Percentiles rank a stretch among this genome's conserved stretches.
These are phyloP conservation scores for Dicycla oo DNA, from an alignment of 2,888 invertebrate species.

Conservation along the genomic window DNA sequence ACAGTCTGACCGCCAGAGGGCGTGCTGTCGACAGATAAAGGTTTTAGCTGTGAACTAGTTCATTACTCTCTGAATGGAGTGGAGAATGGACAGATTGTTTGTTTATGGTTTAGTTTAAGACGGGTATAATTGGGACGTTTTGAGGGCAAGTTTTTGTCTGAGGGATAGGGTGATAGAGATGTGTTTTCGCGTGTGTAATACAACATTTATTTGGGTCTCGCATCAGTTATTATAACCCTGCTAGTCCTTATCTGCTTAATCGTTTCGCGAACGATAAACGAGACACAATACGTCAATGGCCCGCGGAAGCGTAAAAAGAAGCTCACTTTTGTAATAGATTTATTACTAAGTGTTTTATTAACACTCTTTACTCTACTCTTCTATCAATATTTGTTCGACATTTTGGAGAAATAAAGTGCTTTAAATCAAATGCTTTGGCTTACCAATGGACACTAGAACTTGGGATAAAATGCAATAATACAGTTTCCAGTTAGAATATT, in stretches of 20 bases:
- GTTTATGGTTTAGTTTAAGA: slow-evolving; percentile 46
- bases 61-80: slow-evolving; percentile 57
- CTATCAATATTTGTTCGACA: not conserved
- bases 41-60: slow-evolving; percentile 63
- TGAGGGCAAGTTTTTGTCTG: not conserved
- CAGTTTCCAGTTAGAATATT: too few species aligned
- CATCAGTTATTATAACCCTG: not conserved
- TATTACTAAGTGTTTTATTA: too few species aligned
- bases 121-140: slow-evolving; percentile 30
- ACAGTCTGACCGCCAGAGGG: slow-evolving; percentile 55
- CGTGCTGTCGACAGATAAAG: slow-evolving; percentile 62
- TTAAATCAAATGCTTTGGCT: not conserved
- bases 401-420: not conserved
- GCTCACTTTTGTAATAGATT: too few species aligned
- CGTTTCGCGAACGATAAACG: too few species aligned
- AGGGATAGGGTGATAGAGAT: not conserved
- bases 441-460: not conserved
- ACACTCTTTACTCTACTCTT: not conserved
- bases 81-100: slow-evolving; percentile 61
- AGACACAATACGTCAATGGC: too few species aligned
- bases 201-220: not conserved
- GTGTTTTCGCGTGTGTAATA: not conserved
- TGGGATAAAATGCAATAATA: not conserved
- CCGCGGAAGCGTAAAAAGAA: too few species aligned
- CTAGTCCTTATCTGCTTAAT: not conserved